A percentile compares a stretch with the other conserved stretches of the same genome.
Conservation (phyloP, 2,113 vertebrate species). For the Struthidea cinerea region DNA sequence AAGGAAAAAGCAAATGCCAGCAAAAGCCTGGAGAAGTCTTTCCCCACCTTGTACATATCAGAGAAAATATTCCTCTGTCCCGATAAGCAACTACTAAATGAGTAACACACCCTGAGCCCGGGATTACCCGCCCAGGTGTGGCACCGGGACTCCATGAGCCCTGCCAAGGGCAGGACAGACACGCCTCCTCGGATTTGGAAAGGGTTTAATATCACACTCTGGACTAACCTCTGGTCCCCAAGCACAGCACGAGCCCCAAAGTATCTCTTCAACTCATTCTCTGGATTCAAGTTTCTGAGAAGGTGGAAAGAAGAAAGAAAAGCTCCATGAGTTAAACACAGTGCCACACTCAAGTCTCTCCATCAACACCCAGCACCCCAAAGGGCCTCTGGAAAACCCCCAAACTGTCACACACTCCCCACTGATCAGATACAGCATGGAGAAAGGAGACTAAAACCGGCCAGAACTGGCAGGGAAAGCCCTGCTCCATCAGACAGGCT, state of each 20-base stretch:
- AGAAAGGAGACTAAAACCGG: not conserved
- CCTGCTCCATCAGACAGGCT: not conserved
- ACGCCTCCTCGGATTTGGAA: fast-evolving
- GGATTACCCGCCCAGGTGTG: not conserved
- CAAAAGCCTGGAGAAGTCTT: not conserved
- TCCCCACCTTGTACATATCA: fast-evolving
- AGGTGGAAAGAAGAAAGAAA: not conserved
- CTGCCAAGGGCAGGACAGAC: not conserved
- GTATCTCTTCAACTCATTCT: constrained; percentile 94
- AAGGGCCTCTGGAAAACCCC: not conserved
- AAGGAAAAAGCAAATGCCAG: not conserved
- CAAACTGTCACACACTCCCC: not conserved
- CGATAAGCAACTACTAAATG: not conserved
- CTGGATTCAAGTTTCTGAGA: constrained; percentile 91
- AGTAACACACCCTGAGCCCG: not conserved
- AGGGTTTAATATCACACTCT: not conserved
- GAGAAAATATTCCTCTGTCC: not conserved
- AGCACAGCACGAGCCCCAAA: constrained; percentile 93
- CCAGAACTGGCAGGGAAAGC: not conserved
- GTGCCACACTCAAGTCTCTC: not conserved
- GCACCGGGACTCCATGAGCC: not conserved
- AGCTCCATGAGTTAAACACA: not conserved
- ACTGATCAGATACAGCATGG: not conserved
- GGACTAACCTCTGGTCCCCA: constrained; percentile 89
- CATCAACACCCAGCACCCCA: not conserved